A percentile compares a stretch with the other conserved stretches of the same genome.
Evolutionary conservation across 2,113 vertebrate species (phyloP).

Genomic region (Cyprinodon tularosa): DNA sequence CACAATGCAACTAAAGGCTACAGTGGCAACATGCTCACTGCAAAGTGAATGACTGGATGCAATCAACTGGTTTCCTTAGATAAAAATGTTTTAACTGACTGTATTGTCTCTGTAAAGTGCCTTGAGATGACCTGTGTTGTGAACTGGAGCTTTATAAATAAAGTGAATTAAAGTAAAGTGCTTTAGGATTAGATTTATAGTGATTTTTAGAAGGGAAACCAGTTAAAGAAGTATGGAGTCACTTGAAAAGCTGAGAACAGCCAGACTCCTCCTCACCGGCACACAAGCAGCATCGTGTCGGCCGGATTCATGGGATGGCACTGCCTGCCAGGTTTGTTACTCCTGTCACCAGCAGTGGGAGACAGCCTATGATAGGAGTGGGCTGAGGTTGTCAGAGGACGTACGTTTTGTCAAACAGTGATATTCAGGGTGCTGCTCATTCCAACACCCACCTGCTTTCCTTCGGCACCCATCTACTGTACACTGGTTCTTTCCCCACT

Average conservation of each 20-base stretch:
- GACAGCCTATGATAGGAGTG: conserved; percentile 37
- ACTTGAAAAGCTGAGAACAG: not conserved
- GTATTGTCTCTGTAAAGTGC: too few relatives aligned
- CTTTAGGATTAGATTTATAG: not conserved
- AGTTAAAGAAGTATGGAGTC: not conserved
- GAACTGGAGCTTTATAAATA: too few relatives aligned
- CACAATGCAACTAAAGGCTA: too few relatives aligned
- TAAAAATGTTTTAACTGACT: too few relatives aligned
- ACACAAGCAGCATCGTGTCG: conserved; percentile 7
- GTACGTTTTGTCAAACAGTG: conserved; percentile 36
- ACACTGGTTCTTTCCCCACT: conserved; percentile 13
- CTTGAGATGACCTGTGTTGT: too few relatives aligned
- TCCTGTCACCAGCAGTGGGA: conserved; percentile 45
- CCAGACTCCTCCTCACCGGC: conserved; percentile 1
- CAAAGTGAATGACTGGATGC: too few relatives aligned
- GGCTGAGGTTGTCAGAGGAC: conserved; percentile 43
- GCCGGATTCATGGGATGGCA: conserved; percentile 34
- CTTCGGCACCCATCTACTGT: conserved; percentile 5
- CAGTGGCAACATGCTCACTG: too few relatives aligned
- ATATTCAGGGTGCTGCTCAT: conserved; percentile 19
- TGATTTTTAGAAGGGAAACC: not conserved
- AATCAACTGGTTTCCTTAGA: too few relatives aligned
- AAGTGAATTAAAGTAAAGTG: too few relatives aligned
- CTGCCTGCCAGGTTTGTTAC: conserved; percentile 38
- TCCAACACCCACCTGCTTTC: not conserved